phyloP scores from a whole-genome alignment of 92 coral and sea anemone species.

The Blastomussa wellsi region DNA sequence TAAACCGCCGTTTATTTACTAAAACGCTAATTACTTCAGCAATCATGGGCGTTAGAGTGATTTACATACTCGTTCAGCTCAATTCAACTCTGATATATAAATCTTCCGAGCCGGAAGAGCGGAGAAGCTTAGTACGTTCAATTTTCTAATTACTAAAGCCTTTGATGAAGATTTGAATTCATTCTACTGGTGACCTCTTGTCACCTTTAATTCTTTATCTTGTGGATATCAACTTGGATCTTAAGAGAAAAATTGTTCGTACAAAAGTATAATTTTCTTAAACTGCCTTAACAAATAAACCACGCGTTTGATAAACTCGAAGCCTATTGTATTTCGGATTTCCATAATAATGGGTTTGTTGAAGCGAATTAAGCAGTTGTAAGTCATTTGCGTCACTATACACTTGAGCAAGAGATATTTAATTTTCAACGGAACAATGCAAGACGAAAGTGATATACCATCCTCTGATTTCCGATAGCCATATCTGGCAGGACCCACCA shows the following conservation, averaged over 20 bases:
- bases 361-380: slow-evolving; percentile 15
- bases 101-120: slow-evolving; percentile 11
- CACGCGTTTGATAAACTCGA: background rate
- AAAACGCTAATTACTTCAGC: slow-evolving; percentile 28
- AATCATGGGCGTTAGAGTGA: slow-evolving; percentile 19
- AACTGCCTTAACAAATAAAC: slow-evolving; percentile 6
- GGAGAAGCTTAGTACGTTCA: background rate
- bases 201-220: background rate
- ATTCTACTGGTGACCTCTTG: background rate
- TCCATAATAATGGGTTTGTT: slow-evolving; percentile 32
- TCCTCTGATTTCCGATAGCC: background rate
- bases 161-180: background rate
- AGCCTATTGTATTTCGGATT: slow-evolving; percentile 15
- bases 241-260: background rate
- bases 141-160: background rate
- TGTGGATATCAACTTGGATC: background rate
- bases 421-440: background rate
- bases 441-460: slow-evolving; percentile 16
- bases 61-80: background rate
- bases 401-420: background rate
- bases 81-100: background rate
- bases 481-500: background rate
- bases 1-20: slow-evolving; percentile 30
- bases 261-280: slow-evolving; percentile 11
- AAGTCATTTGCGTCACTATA: slow-evolving; percentile 14